Base-by-base conservation (phyloP, 2,113 vertebrate species). In the Nycticryphes semicollaris region DNA sequence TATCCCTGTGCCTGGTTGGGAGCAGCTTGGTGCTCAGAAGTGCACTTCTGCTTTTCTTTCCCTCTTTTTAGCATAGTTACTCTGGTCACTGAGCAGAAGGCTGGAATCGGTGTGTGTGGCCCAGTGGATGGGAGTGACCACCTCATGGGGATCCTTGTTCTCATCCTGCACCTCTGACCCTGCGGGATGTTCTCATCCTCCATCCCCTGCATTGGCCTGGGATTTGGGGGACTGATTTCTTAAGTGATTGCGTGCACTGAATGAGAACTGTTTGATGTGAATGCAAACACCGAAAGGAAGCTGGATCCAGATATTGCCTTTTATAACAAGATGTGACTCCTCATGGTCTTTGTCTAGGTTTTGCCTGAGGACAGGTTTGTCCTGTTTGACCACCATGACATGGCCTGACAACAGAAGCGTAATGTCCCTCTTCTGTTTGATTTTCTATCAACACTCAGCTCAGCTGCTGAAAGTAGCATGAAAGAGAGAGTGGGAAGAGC, bases 401-500 rank as follows among this genome's bases (percentile, higher is more conserved):
- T 9, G n/a, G 24, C n/a, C 53, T 11, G 35, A 50, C 7, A 89
- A 75, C 54, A n/a, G 54, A 79, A 72, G 33, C 0, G 10, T 25
- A 48, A 21, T 18, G n/a, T 2, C 4, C 39, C 23, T 79, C 41
- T 87, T 59, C 68, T n/a, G 2, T 27, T 47, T 33, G 86, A 45
- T 45, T 83, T 33, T 27, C 69, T 70, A 41, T 23, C n/a, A 59
- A 5, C 43, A 19, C 2, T 22, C 59, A 81, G 88, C 68, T 93
- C 30, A 85, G 67, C 81, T 85, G 82, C 72, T 59, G 53, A 54
- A 54, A 18, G 50, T 12, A 51, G 14, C 41, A 10, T 9, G 25
- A 69, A n/a, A 41, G 54, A 20, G 45, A 90, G 60, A 43, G 70
- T 80, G 94, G 76, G 73, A 53, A 78, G 84, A 91, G 90, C 86